Percentiles rank a stretch among this genome's conserved stretches.
These are phyloP conservation scores for Amphiura filiformis DNA, from an alignment of 35 echinoderm and acorn worm species.

Conservation along the genomic window DNA sequence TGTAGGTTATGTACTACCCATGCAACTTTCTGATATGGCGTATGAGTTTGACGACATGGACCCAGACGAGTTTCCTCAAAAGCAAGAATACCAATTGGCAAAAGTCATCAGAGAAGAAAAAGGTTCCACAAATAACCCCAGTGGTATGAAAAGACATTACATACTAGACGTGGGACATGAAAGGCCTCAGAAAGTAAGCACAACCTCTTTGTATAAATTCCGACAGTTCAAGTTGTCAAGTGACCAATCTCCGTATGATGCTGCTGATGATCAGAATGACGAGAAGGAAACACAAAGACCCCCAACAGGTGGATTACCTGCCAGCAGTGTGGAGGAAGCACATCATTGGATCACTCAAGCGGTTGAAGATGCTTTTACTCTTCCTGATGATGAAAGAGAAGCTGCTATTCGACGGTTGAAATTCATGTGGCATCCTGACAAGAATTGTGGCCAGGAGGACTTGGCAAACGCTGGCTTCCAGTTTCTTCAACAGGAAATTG, in stretches of 20 bases:
- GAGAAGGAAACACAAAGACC: background rate
- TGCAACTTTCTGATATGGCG: background rate
- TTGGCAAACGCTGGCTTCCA: background rate
- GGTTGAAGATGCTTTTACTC: background rate
- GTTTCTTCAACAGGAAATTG: slow-evolving; percentile 16
- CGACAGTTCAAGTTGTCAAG: background rate
- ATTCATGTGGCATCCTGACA: slow-evolving; percentile 11
- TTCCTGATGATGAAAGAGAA: background rate
- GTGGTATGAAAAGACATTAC: slow-evolving; percentile 2
- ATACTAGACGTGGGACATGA: slow-evolving; percentile 27
- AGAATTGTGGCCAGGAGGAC: background rate
- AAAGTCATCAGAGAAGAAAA: slow-evolving; percentile 21
- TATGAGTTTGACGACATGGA: background rate
- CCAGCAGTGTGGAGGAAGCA: background rate
- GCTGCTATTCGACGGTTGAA: background rate
- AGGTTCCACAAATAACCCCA: background rate
- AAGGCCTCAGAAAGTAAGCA: background rate
- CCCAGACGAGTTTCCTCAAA: background rate
- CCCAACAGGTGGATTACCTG: background rate
- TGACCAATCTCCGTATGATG: background rate
- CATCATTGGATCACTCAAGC: background rate
- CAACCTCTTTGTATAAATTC: slow-evolving; percentile 30
- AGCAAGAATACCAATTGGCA: slow-evolving; percentile 2
- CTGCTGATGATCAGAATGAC: background rate
- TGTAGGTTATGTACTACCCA: slow-evolving; percentile 7